Conservation (phyloP, 2,797 vertebrate genomes). For the Gouania willdenowi region DNA sequence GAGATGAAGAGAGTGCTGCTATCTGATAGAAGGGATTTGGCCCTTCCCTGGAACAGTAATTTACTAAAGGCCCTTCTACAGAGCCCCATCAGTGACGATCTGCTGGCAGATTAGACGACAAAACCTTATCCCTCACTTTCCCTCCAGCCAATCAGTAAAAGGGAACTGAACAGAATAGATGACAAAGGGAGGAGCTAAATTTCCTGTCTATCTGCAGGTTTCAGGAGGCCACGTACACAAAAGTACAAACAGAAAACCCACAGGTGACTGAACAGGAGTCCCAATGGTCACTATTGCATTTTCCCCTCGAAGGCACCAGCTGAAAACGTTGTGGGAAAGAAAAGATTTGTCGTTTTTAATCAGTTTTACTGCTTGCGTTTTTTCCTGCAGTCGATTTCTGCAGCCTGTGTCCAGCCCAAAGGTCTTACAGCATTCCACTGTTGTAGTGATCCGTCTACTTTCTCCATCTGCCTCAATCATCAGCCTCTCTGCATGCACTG, state of each 20-base stretch:
- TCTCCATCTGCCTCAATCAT: conserved; percentile 1
- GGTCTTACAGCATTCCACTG: conserved; percentile 42
- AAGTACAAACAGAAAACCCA: not conserved
- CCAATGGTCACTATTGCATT: conserved; percentile 29
- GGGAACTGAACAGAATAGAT: conserved; percentile 31
- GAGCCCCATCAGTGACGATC: conserved; percentile 74
- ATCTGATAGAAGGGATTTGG: conserved; percentile 75
- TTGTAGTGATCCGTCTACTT: conserved; percentile 18
- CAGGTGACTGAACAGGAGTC: conserved; percentile 39
- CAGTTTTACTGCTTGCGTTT: conserved; percentile 49
- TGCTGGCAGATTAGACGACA: conserved; percentile 69
- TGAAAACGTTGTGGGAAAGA: conserved; percentile 33
- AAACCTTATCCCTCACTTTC: conserved; percentile 63
- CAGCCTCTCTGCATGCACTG: conserved; percentile 14
- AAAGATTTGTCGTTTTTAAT: conserved; percentile 61
- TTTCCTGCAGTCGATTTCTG: conserved; percentile 30
- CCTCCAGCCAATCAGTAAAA: conserved; percentile 58
- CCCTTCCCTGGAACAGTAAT: conserved; percentile 72
- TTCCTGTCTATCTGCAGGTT: conserved; percentile 40
- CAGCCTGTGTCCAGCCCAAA: conserved; percentile 42
- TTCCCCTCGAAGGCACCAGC: conserved; percentile 39
- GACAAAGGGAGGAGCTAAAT: conserved; percentile 46
- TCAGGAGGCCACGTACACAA: conserved; percentile 28
- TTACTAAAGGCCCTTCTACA: conserved; percentile 76
- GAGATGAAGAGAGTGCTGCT: conserved; percentile 54